Percentiles rank a stretch among this genome's conserved stretches.
Conservation (phyloP, 2,113 vertebrate species). For the Hypanus sabinus region DNA sequence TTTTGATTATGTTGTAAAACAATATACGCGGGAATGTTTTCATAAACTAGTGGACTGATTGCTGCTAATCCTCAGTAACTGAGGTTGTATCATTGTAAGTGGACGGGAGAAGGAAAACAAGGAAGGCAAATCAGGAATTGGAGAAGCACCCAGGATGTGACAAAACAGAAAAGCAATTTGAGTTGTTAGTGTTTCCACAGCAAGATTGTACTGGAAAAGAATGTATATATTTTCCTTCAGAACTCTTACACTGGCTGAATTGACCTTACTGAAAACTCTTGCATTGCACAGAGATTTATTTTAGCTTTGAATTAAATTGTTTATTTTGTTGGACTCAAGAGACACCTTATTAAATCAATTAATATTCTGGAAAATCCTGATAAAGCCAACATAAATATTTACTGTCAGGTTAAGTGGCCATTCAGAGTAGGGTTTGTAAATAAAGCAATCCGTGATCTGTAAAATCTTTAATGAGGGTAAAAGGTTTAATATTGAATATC, state of each 20-base stretch:
- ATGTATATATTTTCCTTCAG: neutral
- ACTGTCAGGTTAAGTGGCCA: neutral
- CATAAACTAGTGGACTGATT: neutral
- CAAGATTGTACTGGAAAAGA: slow-evolving; percentile 27
- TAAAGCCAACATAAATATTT: neutral
- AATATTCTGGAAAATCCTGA: neutral
- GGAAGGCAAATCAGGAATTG: neutral
- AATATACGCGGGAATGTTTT: neutral
- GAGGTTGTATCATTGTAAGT: neutral
- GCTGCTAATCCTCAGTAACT: neutral
- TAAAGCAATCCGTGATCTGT: neutral
- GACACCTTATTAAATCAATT: neutral
- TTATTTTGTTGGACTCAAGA: neutral
- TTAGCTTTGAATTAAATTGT: neutral
- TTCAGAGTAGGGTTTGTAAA: neutral
- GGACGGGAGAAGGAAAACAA: neutral
- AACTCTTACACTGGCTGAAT: slow-evolving; percentile 16
- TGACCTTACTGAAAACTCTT: neutral
- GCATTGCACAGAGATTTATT: neutral
- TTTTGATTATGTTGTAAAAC: slow-evolving; percentile 20
- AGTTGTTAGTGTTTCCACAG: slow-evolving; percentile 8
- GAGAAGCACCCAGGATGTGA: neutral
- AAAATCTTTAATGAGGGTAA: neutral
- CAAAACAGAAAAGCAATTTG: slow-evolving; percentile 29
- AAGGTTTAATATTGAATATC: neutral